Evolutionary conservation across 1,140 invertebrate genomes (phyloP).

Genomic region (Parasteatoda tepidariorum): DNA sequence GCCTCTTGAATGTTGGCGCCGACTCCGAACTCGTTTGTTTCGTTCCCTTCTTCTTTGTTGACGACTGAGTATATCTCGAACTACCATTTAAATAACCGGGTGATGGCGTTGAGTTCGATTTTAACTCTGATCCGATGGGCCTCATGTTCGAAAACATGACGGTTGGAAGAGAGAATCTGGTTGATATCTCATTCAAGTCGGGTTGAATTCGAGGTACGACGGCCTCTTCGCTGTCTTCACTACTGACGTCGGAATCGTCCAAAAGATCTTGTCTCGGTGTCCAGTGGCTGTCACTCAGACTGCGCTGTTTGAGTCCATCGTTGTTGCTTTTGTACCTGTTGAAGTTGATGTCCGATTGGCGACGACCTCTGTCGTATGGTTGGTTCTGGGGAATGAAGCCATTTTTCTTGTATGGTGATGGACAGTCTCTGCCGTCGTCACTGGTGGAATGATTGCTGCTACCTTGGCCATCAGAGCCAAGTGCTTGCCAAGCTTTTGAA

Average conservation of each 20-base stretch:
- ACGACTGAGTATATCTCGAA: neutral
- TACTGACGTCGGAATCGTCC: constrained; percentile 52
- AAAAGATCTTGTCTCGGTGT: constrained; percentile 51
- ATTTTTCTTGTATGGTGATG: constrained; percentile 69
- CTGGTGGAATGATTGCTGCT: constrained; percentile 25
- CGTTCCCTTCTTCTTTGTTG: neutral
- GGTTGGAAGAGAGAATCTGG: constrained; percentile 34
- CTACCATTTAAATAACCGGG: neutral
- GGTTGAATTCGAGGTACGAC: constrained; percentile 13
- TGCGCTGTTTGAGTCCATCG: constrained; percentile 74
- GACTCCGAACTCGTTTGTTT: neutral
- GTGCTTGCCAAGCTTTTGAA: constrained; percentile 81
- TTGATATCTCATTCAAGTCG: constrained; percentile 1
- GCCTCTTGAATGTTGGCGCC: constrained; percentile 10
- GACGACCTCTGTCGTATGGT: constrained; percentile 68
- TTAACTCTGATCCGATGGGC: constrained; percentile 34
- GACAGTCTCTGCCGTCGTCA: constrained; percentile 12
- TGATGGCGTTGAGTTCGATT: neutral
- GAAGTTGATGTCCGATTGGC: constrained; percentile 67
- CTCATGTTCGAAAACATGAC: constrained; percentile 55
- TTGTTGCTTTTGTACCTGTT: constrained; percentile 69
- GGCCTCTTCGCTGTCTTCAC: constrained; percentile 30
- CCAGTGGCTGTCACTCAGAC: constrained; percentile 36
- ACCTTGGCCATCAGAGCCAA: constrained; percentile 66
- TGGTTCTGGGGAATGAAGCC: constrained; percentile 63